These are phyloP conservation scores for Pituophis catenifer DNA, from an alignment of 2,113 vertebrate species.

Conservation along the genomic window DNA sequence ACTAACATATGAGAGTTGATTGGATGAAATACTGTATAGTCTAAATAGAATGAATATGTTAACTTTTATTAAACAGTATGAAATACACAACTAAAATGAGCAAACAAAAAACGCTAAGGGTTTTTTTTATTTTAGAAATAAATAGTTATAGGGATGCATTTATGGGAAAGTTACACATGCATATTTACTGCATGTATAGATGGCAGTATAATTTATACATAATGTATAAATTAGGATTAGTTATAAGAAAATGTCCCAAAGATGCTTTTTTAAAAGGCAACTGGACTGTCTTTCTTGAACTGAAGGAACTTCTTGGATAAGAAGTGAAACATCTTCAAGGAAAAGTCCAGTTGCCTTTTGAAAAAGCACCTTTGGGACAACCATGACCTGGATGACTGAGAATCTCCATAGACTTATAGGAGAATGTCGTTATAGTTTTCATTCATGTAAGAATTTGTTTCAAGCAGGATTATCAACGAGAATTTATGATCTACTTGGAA, in stretches of 20 bases:
- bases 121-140: background rate
- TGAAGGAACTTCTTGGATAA: no score
- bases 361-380: no score
- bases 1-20: background rate
- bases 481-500: background rate
- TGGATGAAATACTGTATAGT: background rate
- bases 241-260: no score
- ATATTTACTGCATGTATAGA: background rate
- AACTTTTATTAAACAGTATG: no score
- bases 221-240: background rate
- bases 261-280: no score
- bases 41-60: background rate
- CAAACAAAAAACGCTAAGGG: background rate
- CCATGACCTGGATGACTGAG: no score
- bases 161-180: background rate
- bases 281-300: no score
- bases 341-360: no score
- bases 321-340: no score
- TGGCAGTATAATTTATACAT: no score
- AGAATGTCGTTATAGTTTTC: background rate
- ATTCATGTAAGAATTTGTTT: background rate
- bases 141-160: background rate
- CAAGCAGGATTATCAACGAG: background rate
- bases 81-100: background rate
- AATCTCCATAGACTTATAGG: background rate